These are phyloP conservation scores for Caenorhabditis elegans DNA, from an alignment of 1,140 invertebrate species.

Conservation along the genomic window WBcel235 BX284603.4:837501-838000, in stretches of 20 bases:
- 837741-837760: not conserved
- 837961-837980: too few relatives aligned
- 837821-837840: not conserved
- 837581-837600: constrained; percentile 23
- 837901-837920: too few relatives aligned
- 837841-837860: too few relatives aligned
- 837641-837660: not conserved
- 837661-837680: constrained; percentile 38
- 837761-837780: not conserved
- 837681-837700: constrained; percentile 40
- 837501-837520: not conserved
- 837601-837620: not conserved
- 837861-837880: too few relatives aligned
- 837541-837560: not conserved
- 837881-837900: too few relatives aligned
- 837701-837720: constrained; percentile 35
- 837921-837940: too few relatives aligned
- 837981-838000: too few relatives aligned
- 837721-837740: constrained; percentile 25
- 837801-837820: constrained; percentile 34
- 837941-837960: too few relatives aligned
- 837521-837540: too few relatives aligned
- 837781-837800: constrained; percentile 33
- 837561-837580: constrained; percentile 19
- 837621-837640: too few relatives aligned